Conservation (phyloP, 92 coral and sea anemone species). For the Epizoanthus rinbou region DNA sequence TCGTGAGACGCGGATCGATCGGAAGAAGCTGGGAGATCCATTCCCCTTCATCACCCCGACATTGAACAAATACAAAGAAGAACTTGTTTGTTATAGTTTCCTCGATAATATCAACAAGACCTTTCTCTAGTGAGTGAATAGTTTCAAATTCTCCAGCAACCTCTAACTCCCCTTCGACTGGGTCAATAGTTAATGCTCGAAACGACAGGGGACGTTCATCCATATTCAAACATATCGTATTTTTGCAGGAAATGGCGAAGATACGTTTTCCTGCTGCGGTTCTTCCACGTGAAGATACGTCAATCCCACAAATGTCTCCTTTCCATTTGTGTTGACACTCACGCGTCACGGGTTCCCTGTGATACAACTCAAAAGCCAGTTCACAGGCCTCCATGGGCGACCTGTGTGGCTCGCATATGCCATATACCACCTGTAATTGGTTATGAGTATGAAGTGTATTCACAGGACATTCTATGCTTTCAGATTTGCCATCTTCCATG, state of each 20-base stretch:
- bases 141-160: constrained; percentile 30
- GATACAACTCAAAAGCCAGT: constrained; percentile 50
- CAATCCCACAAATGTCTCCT: constrained; percentile 57
- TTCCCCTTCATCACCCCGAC: constrained; percentile 20
- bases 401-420: constrained; percentile 64
- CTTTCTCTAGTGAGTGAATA: constrained; percentile 44
- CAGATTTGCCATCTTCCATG: neutral
- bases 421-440: constrained; percentile 29
- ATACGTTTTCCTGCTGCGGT: neutral
- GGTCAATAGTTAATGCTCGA: constrained; percentile 48
- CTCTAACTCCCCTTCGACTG: constrained; percentile 46
- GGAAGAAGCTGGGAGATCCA: constrained; percentile 62
- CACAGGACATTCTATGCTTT: neutral
- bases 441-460: neutral
- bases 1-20: constrained; percentile 54
- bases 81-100: constrained; percentile 45
- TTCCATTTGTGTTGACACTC: constrained; percentile 46
- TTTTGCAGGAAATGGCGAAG: neutral
- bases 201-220: constrained; percentile 1
- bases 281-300: neutral
- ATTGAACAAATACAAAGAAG: constrained; percentile 65
- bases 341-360: constrained; percentile 34
- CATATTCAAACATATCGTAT: neutral
- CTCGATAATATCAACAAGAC: constrained; percentile 48
- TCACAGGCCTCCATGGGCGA: constrained; percentile 56